Base-by-base conservation (phyloP, 2,797 vertebrate species). In the Nannoperca obscura region DNA sequence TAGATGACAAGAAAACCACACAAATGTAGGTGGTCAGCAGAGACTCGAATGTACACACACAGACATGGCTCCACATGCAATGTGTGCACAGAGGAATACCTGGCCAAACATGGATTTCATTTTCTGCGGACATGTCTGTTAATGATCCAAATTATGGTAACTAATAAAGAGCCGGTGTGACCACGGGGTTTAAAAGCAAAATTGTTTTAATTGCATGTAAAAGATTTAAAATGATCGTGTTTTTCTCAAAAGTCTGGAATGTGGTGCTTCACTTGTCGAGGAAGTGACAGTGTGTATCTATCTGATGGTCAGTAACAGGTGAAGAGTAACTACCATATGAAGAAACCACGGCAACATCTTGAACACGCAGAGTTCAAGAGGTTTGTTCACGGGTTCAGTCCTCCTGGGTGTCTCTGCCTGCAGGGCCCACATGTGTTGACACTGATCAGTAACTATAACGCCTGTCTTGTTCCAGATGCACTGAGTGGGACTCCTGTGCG, bases 381-480 rank as follows among this genome's bases (percentile, higher is more conserved):
- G 59, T 52, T 40, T 9, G 24, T 53, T 62, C 36, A 24, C 27
- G 27, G 22, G 65, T 34, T 64, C 27, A 32, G 0, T 74, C 24
- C 30, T 59, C 17, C 46, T 20, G 40, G 17, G 12, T 19, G 63
- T 74, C 3, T 75, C 10, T 42, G 19, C 38, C 24, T 22, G n/a
- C 53, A 22, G 59, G 11, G 32, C 10, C 47, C 49, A 52, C 57
- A 19, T 61, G 30, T 71, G 57, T 61, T 53, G 66, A 64, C 52
- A 42, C 32, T 69, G 27, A 30, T 80, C 67, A 20, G 14, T 85
- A 5, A 62, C 50, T n/a, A 27, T 49, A 54, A 62, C 69, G 61
- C 19, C 64, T 72, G 59, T 87, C 75, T 85, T 79, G 44, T 86
- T 82, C 76, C 54, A 95, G 95, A 87, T 83, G 49, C 74, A 40